Evolutionary conservation across 2,113 vertebrate genomes (phyloP), one percentile per base, ranked within the genome.

Genomic region (Epinephelus moara): DNA sequence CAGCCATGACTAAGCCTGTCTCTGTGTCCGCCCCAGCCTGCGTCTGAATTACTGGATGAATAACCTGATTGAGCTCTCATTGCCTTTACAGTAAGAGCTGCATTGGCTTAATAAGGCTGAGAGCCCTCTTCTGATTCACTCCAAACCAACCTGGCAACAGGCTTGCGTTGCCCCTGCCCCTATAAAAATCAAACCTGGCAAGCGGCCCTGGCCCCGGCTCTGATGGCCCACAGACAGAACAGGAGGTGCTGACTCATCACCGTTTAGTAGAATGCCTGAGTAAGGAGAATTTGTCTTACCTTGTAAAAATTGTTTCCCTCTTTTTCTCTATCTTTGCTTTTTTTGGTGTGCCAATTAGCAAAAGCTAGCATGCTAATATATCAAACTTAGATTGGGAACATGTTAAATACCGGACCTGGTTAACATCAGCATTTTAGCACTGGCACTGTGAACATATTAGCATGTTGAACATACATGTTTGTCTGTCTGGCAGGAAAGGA

Each of bases 61-160:
- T 61, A 87, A 86, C 81, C 72, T 82, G 70, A 93, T 86, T 81
- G 79, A 79, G 84, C 64, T 81, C 49, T 69, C 57, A 27, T 27
- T 77, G 82, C 64, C 55, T 76, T 77, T 88, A 77, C 68, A 83
- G 76, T 69, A 56, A 85, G 78, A 84, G 56, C 75, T 55, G 75
- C 74, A 71, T 37, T 50, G 50, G 61, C 47, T 81, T 90, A 91
- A 92, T 93, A 85, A 81, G 78, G 74, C 68, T 80, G 50, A 93
- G 70, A 86, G 89, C 72, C 40, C 70, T 37, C 33, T 70, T 69
- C 17, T 70, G 53, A 79, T 79, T 76, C 55, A 80, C 70, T 86
- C 62, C 4, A 64, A 84, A 60, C 66, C 69, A 78, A 74, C 47
- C 52, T 89, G 89, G 81, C 84, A 86, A 80, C 87, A 25, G 4